Evolutionary conservation across 2,797 vertebrate genomes (phyloP), one percentile per base, ranked within the genome.

Genomic region (Fratercula arctica): DNA sequence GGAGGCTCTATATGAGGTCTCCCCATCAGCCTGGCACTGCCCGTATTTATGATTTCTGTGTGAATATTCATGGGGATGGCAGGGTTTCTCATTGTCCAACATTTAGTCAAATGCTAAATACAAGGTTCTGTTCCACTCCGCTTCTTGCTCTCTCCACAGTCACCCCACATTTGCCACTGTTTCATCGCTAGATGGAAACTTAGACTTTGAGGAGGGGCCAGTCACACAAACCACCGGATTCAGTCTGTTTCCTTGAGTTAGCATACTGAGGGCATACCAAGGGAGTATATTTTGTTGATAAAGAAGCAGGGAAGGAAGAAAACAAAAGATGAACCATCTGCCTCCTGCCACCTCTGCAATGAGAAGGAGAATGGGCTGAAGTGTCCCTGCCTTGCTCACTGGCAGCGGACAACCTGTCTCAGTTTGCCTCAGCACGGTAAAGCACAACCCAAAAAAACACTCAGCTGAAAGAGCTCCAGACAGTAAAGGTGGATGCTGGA

Each of bases 11-110:
- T 0, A 17, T 43, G 56, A 70, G 68, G 31, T 26, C 26, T 45
- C 46, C 48, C 43, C 21, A 0, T 16, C 59, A 24, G 16, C 41
- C 50, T 29, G 54, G 18, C 41, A 45, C 18, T 50, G 63, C 21
- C 26, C 33, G 7, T 11, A 46, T 12, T 72, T 85, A 64, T 23
- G 43, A 54, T 7, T 24, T 46, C 50, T 9, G 11, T 4, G 5
- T 0, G 0, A 70, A 64, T 33, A 59, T 14, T 45, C 39, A 17
- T 15, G 39, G 12, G 1, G 9, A 33, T 57, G 35, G 10, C 28
- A 35, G 41, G 3, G 51, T 7, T 43, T 66, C 76, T 69, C 28
- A 1, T 6, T 63, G 11, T 6, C 60, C 39, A 19, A 4, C 2
- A 0, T 41, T 41, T 48, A 39, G 59, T 57, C 56, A 77, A 48